Evolutionary conservation across 2,113 vertebrate genomes (phyloP).

Genomic region (Alouatta palliata): DNA sequence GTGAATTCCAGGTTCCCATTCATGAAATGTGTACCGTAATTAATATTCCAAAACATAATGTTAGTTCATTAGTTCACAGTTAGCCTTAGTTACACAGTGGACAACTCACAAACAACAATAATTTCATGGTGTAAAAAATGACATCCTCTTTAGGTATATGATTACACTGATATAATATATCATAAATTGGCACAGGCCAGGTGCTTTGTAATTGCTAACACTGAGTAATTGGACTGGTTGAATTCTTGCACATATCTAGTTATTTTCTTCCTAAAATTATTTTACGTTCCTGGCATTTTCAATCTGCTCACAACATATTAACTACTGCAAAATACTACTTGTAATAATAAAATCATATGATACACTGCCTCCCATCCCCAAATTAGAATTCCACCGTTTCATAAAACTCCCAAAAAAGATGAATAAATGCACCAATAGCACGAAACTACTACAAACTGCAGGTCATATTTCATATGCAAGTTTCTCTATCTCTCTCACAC

Average conservation of each 20-base stretch:
- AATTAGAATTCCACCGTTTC: not conserved
- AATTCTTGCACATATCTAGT: not conserved
- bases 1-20: not conserved
- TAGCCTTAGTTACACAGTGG: not conserved
- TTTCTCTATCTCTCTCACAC: not conserved
- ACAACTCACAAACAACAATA: not conserved
- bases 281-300: not conserved
- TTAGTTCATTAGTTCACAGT: too few relatives aligned
- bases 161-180: not conserved
- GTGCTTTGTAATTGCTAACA: not conserved
- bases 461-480: not conserved
- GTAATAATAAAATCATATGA: not conserved
- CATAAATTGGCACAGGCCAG: not conserved
- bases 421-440: constrained; percentile 8
- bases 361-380: not conserved
- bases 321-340: not conserved
- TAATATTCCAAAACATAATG: not conserved
- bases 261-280: not conserved
- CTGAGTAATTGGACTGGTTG: not conserved
- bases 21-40: not conserved
- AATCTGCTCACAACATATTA: not conserved
- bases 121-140: not conserved
- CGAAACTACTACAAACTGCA: not conserved
- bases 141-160: not conserved
- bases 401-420: constrained; percentile 3